These are phyloP conservation scores for Scaptomyza caliginosa DNA, from an alignment of 2,888 invertebrate genomes.

Conservation along the genomic window DNA sequence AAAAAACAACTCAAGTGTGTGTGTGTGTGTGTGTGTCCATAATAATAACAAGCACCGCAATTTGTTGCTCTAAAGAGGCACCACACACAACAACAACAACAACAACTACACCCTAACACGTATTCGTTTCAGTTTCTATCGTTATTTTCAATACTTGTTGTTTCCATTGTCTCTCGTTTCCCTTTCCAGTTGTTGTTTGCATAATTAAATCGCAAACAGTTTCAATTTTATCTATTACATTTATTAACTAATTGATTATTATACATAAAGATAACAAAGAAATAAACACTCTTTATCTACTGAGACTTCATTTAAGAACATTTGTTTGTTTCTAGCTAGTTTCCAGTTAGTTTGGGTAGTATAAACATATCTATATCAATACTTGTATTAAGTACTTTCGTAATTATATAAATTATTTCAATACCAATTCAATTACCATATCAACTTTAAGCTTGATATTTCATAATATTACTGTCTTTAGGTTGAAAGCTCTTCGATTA, in stretches of 20 bases:
- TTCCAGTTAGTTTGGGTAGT: too few species aligned
- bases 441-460: too few species aligned
- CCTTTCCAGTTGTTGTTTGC: constrained; percentile 2
- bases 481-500: too few species aligned
- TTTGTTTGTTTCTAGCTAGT: too few species aligned
- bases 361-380: too few species aligned
- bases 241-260: background rate
- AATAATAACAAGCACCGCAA: constrained; percentile 69
- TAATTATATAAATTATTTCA: too few species aligned
- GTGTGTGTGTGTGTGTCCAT: constrained; percentile 33
- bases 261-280: background rate
- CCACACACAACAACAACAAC: constrained; percentile 36
- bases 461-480: too few species aligned
- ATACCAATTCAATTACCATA: too few species aligned
- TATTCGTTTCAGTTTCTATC: constrained; percentile 27
- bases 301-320: too few species aligned
- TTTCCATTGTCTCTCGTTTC: background rate
- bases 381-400: too few species aligned
- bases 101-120: constrained; percentile 52
- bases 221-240: background rate
- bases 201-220: background rate
- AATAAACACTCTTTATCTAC: background rate
- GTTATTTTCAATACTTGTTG: constrained; percentile 6
- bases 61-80: constrained; percentile 55
- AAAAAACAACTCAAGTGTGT: constrained; percentile 24